These are phyloP conservation scores for Epinephelus lanceolatus DNA, from an alignment of 2,113 vertebrate species.

Conservation along the genomic window DNA sequence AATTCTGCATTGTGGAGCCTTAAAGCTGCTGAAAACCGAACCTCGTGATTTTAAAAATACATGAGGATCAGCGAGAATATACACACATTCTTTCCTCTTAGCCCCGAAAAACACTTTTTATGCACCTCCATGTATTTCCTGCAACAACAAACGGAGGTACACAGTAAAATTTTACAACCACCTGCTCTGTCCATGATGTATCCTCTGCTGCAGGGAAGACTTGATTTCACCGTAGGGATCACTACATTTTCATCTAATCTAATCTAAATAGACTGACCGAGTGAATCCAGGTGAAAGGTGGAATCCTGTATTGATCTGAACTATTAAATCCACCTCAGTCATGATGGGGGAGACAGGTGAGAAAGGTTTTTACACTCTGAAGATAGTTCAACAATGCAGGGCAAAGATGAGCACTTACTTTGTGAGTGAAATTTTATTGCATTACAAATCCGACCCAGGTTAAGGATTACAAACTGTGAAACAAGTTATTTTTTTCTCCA, in stretches of 20 bases:
- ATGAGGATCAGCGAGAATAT: slow-evolving; percentile 30
- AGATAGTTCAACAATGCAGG: neutral
- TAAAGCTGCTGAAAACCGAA: slow-evolving; percentile 29
- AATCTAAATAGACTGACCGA: slow-evolving; percentile 41
- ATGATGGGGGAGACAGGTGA: neutral
- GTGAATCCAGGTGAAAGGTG: slow-evolving; percentile 40
- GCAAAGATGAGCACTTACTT: too few species aligned
- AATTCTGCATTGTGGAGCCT: slow-evolving; percentile 6
- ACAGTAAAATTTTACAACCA: neutral
- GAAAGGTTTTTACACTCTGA: neutral
- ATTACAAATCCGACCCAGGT: neutral
- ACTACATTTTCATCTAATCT: slow-evolving; percentile 40
- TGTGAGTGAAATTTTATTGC: neutral
- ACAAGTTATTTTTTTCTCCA: neutral
- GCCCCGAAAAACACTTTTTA: neutral
- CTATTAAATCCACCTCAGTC: slow-evolving; percentile 1
- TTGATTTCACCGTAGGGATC: slow-evolving; percentile 31
- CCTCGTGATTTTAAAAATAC: slow-evolving; percentile 48
- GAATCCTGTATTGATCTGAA: slow-evolving; percentile 30
- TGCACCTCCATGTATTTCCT: neutral
- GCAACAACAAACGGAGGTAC: neutral
- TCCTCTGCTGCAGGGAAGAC: slow-evolving; percentile 22
- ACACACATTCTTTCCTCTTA: slow-evolving; percentile 21
- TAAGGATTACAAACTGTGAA: neutral
- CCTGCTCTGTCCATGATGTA: slow-evolving; percentile 27